These are phyloP conservation scores for Syngnathoides biaculeatus DNA, from an alignment of 2,113 vertebrate species.

Conservation along the genomic window DNA sequence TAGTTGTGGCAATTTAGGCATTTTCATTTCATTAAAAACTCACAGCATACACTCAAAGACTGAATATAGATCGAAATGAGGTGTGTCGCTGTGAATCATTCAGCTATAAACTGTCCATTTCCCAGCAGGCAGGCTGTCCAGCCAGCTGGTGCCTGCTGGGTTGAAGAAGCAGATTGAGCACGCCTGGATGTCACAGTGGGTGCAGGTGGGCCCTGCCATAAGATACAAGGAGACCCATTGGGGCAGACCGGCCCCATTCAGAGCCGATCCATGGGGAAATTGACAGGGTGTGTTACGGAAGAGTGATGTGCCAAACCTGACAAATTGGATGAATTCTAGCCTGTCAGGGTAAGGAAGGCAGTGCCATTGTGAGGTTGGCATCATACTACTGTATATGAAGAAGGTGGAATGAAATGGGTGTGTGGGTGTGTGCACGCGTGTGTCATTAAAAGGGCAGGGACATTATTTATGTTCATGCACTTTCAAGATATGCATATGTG, in stretches of 20 bases:
- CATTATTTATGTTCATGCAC: slow-evolving; percentile 25
- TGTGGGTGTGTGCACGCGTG: neutral
- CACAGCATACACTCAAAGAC: neutral
- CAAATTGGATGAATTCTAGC: slow-evolving; percentile 64
- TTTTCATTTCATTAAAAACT: neutral
- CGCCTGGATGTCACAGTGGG: slow-evolving; percentile 38
- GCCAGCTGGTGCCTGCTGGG: slow-evolving; percentile 60
- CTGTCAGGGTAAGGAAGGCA: slow-evolving; percentile 43
- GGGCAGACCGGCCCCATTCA: slow-evolving; percentile 37
- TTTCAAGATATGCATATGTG: slow-evolving; percentile 16
- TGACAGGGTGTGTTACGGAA: slow-evolving; percentile 9
- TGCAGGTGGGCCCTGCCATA: slow-evolving; percentile 54
- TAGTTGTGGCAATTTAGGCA: neutral
- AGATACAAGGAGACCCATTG: slow-evolving; percentile 49
- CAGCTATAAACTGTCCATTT: slow-evolving; percentile 42
- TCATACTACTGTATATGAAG: slow-evolving; percentile 30
- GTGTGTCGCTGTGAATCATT: slow-evolving; percentile 37
- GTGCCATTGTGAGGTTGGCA: slow-evolving; percentile 39
- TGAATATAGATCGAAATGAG: slow-evolving; percentile 8
- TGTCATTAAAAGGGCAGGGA: slow-evolving; percentile 33
- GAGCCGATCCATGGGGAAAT: slow-evolving; percentile 11
- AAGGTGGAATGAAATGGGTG: slow-evolving; percentile 43
- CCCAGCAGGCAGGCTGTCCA: slow-evolving; percentile 47
- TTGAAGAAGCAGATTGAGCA: slow-evolving; percentile 42
- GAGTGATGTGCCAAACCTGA: slow-evolving; percentile 43